phyloP scores from a whole-genome alignment of 1,140 invertebrate genomes.

The Danaus melanippus region DNA sequence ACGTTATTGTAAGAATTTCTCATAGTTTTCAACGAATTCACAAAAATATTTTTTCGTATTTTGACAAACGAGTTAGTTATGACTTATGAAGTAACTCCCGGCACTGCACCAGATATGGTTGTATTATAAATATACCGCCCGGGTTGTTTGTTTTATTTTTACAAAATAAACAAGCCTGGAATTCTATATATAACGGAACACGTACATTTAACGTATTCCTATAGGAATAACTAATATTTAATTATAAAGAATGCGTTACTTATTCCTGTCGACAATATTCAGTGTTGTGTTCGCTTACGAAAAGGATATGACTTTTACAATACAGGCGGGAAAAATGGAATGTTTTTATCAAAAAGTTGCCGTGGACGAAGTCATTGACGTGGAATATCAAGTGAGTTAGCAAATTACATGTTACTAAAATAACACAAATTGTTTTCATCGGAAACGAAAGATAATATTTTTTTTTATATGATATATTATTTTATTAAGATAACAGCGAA shows the following conservation, averaged over 20 bases:
- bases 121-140: too few species aligned
- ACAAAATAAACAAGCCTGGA: constrained; percentile 11
- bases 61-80: too few species aligned
- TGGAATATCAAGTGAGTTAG: constrained; percentile 80
- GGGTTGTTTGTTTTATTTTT: constrained; percentile 9
- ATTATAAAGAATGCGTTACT: constrained; percentile 43
- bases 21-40: too few species aligned
- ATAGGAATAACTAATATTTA: constrained; percentile 5
- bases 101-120: too few species aligned
- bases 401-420: background rate
- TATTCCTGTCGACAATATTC: constrained; percentile 45
- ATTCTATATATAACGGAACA: constrained; percentile 12
- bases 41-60: too few species aligned
- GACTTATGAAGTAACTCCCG: too few species aligned
- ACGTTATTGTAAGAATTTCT: too few species aligned
- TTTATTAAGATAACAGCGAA: too few species aligned
- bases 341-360: constrained; percentile 80
- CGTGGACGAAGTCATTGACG: constrained; percentile 76
- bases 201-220: too few species aligned
- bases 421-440: too few species aligned
- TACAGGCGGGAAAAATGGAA: constrained; percentile 78
- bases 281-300: constrained; percentile 64
- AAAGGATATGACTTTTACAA: constrained; percentile 79
- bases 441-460: too few species aligned
- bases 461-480: too few species aligned